A percentile compares a stretch with the other conserved stretches of the same genome.
These are phyloP conservation scores for Drosophila carrolli DNA, from an alignment of 1,140 invertebrate genomes.

Conservation along the genomic window DNA sequence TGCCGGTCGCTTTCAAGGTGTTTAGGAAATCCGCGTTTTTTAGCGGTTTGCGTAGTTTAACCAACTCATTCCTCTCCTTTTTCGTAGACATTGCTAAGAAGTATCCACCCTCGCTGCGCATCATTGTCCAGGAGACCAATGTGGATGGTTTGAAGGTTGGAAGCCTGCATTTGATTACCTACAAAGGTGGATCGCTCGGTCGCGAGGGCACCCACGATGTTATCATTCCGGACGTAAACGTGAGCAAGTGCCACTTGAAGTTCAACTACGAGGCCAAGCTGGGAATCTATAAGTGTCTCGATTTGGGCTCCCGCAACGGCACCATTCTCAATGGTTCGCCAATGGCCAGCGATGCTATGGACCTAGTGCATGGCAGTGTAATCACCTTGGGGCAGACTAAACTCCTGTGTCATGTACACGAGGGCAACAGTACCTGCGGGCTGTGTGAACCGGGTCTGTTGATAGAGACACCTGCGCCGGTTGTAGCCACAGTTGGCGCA, in stretches of 20 bases:
- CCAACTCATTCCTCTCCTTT: background rate
- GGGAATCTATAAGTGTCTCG: constrained; percentile 89
- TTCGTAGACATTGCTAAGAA: constrained; percentile 88
- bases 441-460: constrained; percentile 95
- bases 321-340: constrained; percentile 92
- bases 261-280: constrained; percentile 88
- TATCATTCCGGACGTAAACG: constrained; percentile 91
- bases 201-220: constrained; percentile 92
- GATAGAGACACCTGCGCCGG: constrained; percentile 69
- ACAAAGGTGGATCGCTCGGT: constrained; percentile 93
- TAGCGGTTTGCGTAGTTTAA: background rate
- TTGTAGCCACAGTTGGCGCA: constrained; percentile 9
- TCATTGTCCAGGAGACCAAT: constrained; percentile 92
- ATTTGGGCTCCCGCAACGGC: constrained; percentile 94
- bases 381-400: constrained; percentile 89
- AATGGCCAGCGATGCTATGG: constrained; percentile 88
- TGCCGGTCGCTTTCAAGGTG: constrained; percentile 74
- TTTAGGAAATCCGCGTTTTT: constrained; percentile 70
- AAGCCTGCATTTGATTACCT: constrained; percentile 93
- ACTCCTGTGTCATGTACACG: constrained; percentile 94
- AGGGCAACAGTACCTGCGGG: constrained; percentile 93
- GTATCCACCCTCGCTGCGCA: constrained; percentile 94
- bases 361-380: constrained; percentile 91
- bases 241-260: constrained; percentile 93
- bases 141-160: constrained; percentile 89